Evolutionary conservation across 2,797 vertebrate species (phyloP), one percentile per base, ranked within the genome.

Genomic region (Urosaurus nigricauda): DNA sequence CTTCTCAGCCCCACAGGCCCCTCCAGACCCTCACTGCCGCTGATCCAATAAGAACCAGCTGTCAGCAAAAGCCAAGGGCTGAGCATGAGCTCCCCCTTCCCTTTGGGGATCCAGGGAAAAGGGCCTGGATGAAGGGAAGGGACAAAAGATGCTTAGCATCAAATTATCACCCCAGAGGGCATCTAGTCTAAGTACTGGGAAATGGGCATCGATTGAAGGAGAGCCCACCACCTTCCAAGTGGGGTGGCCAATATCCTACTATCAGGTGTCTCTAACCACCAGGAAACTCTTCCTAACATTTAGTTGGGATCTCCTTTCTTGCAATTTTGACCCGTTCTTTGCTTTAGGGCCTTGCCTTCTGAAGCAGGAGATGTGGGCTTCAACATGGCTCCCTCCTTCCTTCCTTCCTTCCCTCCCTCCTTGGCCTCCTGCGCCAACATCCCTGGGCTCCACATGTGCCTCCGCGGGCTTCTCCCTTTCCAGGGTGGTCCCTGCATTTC

Each of bases 401-500:
- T 43, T 26, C 63, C 26, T 68, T 43, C 43, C 43, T 43, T 43
- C 43, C 29, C 63, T 3, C 26, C 63, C 21, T 26, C 63, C 26
- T 68, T 4, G 8, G 63, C 63, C 24, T 29, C 26, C 8, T 29
- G 63, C 63, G 2, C 63, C 11, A 6, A 26, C 26, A 9, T 68
- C 63, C 24, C 63, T 29, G 24, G 63, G 93, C 94, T 93, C 93
- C 93, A 95, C 94, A 95, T 94, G 94, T 92, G 92, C 93, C 84
- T 87, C 83, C 87, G 88, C 83, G 87, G 88, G 93, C 93, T 93
- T 93, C 93, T 95, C 93, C 88, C 91, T 90, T 93, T 91, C 1
- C 95, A 95, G 95, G 95, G 96, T 96, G 96, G 96, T 97, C 96
- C 70, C 47, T 96, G 96, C 63, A 96, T 97, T 97, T 93, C 96